Evolutionary conservation across 30 jellyfish, hydroid and myxozoan genomes (phyloP).

Genomic region (Morbakka virulenta): DNA sequence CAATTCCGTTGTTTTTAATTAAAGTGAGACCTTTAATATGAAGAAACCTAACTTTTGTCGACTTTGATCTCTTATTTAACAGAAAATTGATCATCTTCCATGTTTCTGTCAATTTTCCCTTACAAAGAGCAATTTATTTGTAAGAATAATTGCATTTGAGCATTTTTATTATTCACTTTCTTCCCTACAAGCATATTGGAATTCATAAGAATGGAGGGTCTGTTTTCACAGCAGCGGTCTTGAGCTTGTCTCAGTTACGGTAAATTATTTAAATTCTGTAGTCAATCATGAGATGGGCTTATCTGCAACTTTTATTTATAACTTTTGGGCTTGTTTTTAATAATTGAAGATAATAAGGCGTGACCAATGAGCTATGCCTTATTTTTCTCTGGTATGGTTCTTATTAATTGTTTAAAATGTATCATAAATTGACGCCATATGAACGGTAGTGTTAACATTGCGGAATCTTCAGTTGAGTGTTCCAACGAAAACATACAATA

Average conservation of each 20-base stretch:
- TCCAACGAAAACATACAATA: slow-evolving; percentile 23
- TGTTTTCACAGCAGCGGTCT: not conserved
- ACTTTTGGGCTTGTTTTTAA: slow-evolving; percentile 27
- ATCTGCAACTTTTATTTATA: slow-evolving; percentile 12
- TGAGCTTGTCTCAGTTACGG: not conserved
- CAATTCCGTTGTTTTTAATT: not conserved
- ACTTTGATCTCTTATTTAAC: not conserved
- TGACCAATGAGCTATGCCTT: slow-evolving; percentile 16
- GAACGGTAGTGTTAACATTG: slow-evolving; percentile 34
- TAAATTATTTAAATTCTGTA: slow-evolving; percentile 25
- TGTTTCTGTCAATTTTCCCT: slow-evolving; percentile 30
- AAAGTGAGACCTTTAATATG: not conserved
- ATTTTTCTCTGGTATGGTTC: slow-evolving; percentile 28
- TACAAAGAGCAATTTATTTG: slow-evolving; percentile 13
- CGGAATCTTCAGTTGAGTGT: slow-evolving; percentile 12
- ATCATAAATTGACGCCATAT: slow-evolving; percentile 41
- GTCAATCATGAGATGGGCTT: no score
- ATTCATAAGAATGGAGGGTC: slow-evolving; percentile 4
- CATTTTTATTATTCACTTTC: slow-evolving; percentile 18
- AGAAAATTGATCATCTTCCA: slow-evolving; percentile 29
- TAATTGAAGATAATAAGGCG: not conserved
- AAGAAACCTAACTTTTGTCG: not conserved
- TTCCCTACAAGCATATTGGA: slow-evolving; percentile 21
- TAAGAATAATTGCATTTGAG: slow-evolving; percentile 27
- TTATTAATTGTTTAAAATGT: slow-evolving; percentile 13